Evolutionary conservation across 1,140 invertebrate genomes (phyloP).

Genomic region (Drosophila ficusphila): DNA sequence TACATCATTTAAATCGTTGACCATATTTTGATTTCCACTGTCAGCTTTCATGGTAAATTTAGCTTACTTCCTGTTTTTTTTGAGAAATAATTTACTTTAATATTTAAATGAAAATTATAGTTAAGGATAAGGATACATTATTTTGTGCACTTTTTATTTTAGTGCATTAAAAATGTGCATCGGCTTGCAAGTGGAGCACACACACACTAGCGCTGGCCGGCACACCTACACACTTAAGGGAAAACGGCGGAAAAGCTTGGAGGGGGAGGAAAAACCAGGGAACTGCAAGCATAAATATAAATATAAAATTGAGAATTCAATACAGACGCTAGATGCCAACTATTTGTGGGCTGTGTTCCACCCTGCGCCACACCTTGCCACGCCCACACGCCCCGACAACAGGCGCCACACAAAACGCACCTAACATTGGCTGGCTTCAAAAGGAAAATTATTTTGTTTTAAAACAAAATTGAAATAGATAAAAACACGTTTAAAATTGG

Average conservation of each 20-base stretch:
- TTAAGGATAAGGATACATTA: too few relatives aligned
- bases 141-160: too few relatives aligned
- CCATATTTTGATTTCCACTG: too few relatives aligned
- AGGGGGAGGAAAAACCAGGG: slow-evolving; percentile 19
- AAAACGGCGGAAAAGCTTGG: slow-evolving; percentile 10
- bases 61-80: too few relatives aligned
- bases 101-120: too few relatives aligned
- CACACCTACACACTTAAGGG: slow-evolving; percentile 13
- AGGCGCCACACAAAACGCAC: slow-evolving; percentile 1
- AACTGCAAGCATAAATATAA: slow-evolving; percentile 44
- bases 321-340: slow-evolving; percentile 25
- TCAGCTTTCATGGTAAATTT: too few relatives aligned
- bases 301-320: slow-evolving; percentile 41
- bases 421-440: not conserved
- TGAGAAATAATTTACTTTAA: too few relatives aligned
- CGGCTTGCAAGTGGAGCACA: slow-evolving; percentile 62
- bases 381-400: not conserved
- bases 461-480: too few relatives aligned
- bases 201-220: slow-evolving; percentile 13
- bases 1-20: too few relatives aligned
- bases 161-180: slow-evolving; percentile 55
- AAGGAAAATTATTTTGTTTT: not conserved
- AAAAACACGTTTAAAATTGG: not conserved
- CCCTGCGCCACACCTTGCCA: not conserved
- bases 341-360: slow-evolving; percentile 25